Evolutionary conservation across 2,888 invertebrate genomes (phyloP).

Genomic region (Mimumesa dahlbomi): DNA sequence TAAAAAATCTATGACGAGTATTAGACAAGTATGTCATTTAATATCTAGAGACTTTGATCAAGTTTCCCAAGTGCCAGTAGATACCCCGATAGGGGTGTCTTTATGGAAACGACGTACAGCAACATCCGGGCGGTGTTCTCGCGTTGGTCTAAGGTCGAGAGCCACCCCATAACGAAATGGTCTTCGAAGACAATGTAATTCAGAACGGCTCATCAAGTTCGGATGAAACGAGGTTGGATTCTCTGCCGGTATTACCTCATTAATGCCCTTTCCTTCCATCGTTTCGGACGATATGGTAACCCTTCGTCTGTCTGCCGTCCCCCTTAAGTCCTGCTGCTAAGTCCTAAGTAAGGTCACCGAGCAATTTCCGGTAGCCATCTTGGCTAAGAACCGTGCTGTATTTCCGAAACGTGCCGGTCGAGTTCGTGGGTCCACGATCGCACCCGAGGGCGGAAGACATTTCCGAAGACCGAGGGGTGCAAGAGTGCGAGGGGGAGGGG

Average conservation of each 20-base stretch:
- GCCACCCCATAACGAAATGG: slow-evolving; percentile 56
- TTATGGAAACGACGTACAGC: too few species aligned
- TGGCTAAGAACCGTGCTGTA: slow-evolving; percentile 60
- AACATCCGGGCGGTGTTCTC: slow-evolving; percentile 31
- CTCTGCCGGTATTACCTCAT: slow-evolving; percentile 75
- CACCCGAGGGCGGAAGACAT: slow-evolving; percentile 8
- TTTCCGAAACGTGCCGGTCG: slow-evolving; percentile 46
- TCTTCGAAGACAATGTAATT: slow-evolving; percentile 84
- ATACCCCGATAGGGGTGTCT: too few species aligned
- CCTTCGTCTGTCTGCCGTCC: slow-evolving; percentile 53
- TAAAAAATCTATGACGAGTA: too few species aligned
- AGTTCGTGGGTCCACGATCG: slow-evolving; percentile 46
- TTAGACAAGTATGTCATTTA: too few species aligned
- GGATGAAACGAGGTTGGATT: slow-evolving; percentile 71
- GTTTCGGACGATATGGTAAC: slow-evolving; percentile 59
- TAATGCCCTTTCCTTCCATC: slow-evolving; percentile 68
- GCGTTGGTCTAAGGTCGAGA: slow-evolving; percentile 26
- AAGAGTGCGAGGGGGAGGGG: too few species aligned
- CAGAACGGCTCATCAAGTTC: slow-evolving; percentile 77
- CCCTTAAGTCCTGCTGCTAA: slow-evolving; percentile 59
- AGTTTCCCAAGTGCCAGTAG: too few species aligned
- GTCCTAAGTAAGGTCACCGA: slow-evolving; percentile 78
- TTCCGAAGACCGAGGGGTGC: slow-evolving; percentile 10
- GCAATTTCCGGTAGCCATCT: slow-evolving; percentile 80
- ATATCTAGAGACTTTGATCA: too few species aligned